Percentiles rank a stretch among this genome's conserved stretches.
Evolutionary conservation across 2,113 vertebrate species (phyloP).

Genomic region (Balaeniceps rex): DNA sequence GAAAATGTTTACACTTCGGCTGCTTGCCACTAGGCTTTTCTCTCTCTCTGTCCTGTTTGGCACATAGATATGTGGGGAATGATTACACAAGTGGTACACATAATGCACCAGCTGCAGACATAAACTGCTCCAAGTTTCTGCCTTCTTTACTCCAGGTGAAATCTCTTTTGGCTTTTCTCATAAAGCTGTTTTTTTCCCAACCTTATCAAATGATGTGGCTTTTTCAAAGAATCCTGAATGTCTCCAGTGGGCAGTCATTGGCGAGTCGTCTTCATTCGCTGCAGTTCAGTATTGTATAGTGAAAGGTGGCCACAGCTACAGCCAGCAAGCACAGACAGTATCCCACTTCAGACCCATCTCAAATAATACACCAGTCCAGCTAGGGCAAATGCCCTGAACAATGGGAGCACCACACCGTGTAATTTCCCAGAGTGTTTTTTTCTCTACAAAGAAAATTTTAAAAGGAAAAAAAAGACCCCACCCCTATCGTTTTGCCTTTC

Average conservation of each 20-base stretch:
- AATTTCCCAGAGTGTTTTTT: neutral
- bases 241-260: neutral
- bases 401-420: neutral
- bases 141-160: neutral
- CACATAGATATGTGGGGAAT: neutral
- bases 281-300: neutral
- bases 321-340: neutral
- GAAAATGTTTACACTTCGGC: neutral
- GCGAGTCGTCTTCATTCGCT: neutral
- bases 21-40: neutral
- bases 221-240: neutral
- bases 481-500: neutral
- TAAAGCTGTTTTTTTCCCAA: neutral
- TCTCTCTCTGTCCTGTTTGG: neutral
- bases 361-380: neutral
- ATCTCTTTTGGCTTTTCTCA: neutral
- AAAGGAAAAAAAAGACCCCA: neutral
- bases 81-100: neutral
- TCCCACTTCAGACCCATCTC: neutral
- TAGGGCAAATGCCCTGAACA: neutral
- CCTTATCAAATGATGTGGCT: neutral
- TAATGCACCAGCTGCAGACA: neutral
- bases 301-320: neutral
- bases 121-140: neutral
- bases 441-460: neutral